Evolutionary conservation across 2,888 invertebrate species (phyloP).

Genomic region (Pandemis corylana): DNA sequence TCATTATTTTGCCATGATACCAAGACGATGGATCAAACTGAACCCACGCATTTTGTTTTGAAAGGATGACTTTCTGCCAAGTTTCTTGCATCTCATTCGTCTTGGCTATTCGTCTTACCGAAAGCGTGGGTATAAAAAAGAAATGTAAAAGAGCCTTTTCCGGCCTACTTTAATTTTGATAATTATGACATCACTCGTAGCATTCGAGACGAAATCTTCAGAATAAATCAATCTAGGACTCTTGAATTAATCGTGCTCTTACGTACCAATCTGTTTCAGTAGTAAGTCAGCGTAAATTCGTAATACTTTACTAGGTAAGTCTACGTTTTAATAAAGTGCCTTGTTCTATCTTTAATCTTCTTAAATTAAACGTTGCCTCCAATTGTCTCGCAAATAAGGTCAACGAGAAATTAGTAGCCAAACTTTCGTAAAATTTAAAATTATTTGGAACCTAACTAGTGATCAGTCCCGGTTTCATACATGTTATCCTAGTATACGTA

Average conservation of each 20-base stretch:
- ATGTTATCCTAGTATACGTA: too few species aligned
- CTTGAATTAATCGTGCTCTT: neutral
- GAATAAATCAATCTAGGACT: neutral
- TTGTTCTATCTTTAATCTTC: neutral
- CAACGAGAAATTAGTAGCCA: neutral
- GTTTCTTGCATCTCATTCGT: too few species aligned
- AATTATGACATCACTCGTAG: neutral
- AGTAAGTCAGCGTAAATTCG: neutral
- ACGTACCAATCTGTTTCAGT: neutral
- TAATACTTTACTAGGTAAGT: neutral
- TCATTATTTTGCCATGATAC: too few species aligned
- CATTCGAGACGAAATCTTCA: neutral
- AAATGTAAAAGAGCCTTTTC: too few species aligned
- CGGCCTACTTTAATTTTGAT: too few species aligned
- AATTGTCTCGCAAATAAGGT: neutral
- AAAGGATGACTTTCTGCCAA: too few species aligned
- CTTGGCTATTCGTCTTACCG: too few species aligned
- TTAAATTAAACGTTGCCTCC: constrained; percentile 1
- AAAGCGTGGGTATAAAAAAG: too few species aligned
- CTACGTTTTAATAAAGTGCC: neutral
- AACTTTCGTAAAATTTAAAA: neutral
- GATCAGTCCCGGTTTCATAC: too few species aligned
- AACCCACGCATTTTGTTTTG: too few species aligned
- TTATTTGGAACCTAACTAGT: too few species aligned
- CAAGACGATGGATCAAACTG: too few species aligned